Conservation (phyloP, 2,797 vertebrate genomes). For the Caiman crocodilus region DNA sequence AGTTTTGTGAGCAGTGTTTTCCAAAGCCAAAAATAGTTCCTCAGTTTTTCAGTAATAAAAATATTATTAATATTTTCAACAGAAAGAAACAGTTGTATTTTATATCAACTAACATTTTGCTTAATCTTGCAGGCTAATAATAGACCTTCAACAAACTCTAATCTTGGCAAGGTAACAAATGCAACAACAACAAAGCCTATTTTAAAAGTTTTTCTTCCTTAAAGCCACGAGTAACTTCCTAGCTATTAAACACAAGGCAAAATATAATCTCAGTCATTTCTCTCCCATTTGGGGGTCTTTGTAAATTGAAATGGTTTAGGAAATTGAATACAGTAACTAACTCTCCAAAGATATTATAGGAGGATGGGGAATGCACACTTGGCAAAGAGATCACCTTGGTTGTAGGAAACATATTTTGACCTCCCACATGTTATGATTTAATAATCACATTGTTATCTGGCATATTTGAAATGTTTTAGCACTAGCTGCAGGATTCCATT, state of each 20-base stretch:
- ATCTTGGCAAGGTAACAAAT: conserved; percentile 69
- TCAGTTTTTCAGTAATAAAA: conserved; percentile 34
- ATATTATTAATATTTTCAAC: conserved; percentile 44
- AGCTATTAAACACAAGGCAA: conserved; percentile 61
- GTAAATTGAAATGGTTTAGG: conserved; percentile 47
- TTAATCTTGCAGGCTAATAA: conserved; percentile 46
- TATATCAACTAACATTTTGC: conserved; percentile 58
- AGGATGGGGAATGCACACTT: background rate
- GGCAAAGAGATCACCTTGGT: background rate
- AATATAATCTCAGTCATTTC: conserved; percentile 12
- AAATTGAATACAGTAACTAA: conserved; percentile 16
- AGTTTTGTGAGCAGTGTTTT: conserved; percentile 51
- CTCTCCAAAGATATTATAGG: background rate
- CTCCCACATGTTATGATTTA: background rate
- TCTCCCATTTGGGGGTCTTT: conserved; percentile 63
- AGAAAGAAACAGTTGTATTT: conserved; percentile 55
- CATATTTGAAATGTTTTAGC: conserved; percentile 1
- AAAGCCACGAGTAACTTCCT: conserved; percentile 62
- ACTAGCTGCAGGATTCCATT: background rate
- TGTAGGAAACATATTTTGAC: background rate
- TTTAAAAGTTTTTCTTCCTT: conserved; percentile 57
- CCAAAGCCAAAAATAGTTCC: background rate
- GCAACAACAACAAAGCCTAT: conserved; percentile 66
- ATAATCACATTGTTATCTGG: conserved; percentile 1
- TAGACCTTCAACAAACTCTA: conserved; percentile 45